phyloP scores from a whole-genome alignment of 2,797 vertebrate species.

The Pelodytes ibericus region DNA sequence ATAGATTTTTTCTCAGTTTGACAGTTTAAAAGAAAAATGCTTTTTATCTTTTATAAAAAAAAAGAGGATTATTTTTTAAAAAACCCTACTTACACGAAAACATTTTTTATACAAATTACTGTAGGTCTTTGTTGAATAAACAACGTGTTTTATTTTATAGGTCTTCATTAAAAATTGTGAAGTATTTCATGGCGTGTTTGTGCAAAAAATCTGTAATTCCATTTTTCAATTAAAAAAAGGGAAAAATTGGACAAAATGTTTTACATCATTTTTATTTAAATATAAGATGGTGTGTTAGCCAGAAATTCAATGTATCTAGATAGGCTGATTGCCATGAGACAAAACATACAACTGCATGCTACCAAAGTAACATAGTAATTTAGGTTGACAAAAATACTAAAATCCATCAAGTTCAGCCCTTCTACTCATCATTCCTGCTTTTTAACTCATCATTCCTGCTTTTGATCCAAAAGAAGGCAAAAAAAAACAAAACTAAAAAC shows the following conservation, averaged over 20 bases:
- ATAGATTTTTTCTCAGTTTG: background rate
- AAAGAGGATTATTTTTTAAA: background rate
- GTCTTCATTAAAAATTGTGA: conserved; percentile 25
- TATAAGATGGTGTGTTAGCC: background rate
- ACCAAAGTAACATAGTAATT: too few relatives aligned
- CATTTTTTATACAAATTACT: conserved; percentile 40
- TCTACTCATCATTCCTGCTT: too few relatives aligned
- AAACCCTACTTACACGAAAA: background rate
- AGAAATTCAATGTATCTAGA: too few relatives aligned
- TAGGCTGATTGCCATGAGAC: too few relatives aligned
- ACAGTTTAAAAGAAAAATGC: background rate
- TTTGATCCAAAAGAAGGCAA: too few relatives aligned
- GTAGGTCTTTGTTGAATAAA: conserved; percentile 15
- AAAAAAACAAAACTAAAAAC: too few relatives aligned
- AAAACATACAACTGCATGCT: too few relatives aligned
- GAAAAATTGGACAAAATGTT: background rate
- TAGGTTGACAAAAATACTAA: too few relatives aligned
- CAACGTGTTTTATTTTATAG: conserved; percentile 30
- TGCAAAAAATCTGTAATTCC: conserved; percentile 39
- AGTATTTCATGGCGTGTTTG: conserved; percentile 38
- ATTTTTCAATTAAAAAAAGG: conserved; percentile 42
- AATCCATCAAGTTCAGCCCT: too few relatives aligned
- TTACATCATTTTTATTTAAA: background rate
- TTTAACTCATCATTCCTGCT: too few relatives aligned
- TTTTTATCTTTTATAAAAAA: background rate